phyloP scores from a whole-genome alignment of 2,113 vertebrate genomes.

The Speoplatyrhinus poulsoni region DNA sequence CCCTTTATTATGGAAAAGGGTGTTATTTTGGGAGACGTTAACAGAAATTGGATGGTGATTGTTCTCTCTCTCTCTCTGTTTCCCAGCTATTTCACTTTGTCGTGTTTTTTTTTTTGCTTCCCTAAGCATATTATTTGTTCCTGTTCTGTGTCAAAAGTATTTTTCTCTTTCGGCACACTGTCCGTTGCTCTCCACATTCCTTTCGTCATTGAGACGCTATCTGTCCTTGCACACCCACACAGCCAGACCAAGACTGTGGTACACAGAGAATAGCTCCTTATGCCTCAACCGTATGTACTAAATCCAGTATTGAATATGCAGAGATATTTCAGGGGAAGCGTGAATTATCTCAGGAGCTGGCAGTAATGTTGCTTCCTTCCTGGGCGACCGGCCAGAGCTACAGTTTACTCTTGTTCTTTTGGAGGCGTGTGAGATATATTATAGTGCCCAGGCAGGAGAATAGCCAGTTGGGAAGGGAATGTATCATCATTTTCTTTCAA shows the following conservation, averaged over 20 bases:
- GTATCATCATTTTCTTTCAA: too few relatives aligned
- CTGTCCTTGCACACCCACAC: slow-evolving; percentile 40
- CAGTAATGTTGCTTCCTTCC: slow-evolving; percentile 22
- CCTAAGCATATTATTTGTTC: background rate
- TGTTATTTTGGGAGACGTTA: slow-evolving; percentile 7
- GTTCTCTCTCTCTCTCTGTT: background rate
- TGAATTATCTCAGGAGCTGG: slow-evolving; percentile 45
- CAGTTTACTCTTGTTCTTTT: slow-evolving; percentile 29
- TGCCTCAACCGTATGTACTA: slow-evolving; percentile 39
- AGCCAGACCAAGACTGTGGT: slow-evolving; percentile 33
- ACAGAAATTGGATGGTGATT: background rate
- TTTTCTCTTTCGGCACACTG: background rate
- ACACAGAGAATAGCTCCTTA: slow-evolving; percentile 41
- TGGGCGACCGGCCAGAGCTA: slow-evolving; percentile 35
- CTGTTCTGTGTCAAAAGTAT: slow-evolving; percentile 13
- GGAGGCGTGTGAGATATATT: background rate
- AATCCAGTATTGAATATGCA: slow-evolving; percentile 37
- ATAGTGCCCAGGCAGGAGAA: slow-evolving; percentile 5
- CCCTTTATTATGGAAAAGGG: background rate
- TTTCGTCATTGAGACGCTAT: slow-evolving; percentile 22
- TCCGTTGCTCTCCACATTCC: background rate
- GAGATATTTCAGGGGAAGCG: slow-evolving; percentile 52
- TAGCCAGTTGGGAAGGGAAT: too few relatives aligned
- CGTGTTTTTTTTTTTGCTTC: slow-evolving; percentile 11
- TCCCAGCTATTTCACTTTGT: slow-evolving; percentile 15